These are phyloP conservation scores for Cephus pulcher DNA, from an alignment of 2,888 invertebrate species.

Conservation along the genomic window DNA sequence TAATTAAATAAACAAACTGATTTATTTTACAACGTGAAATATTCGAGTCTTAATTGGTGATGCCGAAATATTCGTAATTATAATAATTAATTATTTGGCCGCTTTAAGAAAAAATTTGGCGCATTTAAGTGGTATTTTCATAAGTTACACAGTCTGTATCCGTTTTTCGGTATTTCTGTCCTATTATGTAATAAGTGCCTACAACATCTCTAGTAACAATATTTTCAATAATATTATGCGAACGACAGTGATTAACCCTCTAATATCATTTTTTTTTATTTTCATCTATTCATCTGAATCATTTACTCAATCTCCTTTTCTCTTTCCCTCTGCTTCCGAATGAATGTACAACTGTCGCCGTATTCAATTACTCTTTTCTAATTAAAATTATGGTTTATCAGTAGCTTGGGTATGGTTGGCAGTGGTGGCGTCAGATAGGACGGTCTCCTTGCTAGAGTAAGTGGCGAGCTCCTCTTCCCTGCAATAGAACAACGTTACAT, in stretches of 20 bases:
- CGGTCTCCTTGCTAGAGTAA: conserved; percentile 65
- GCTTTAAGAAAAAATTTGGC: too few relatives aligned
- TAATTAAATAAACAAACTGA: conserved; percentile 46
- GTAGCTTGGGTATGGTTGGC: conserved; percentile 60
- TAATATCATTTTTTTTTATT: conserved; percentile 13
- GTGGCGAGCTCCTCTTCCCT: conserved; percentile 65
- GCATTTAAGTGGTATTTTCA: too few relatives aligned
- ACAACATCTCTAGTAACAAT: conserved; percentile 21
- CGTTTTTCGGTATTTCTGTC: not conserved
- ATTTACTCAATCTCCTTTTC: conserved; percentile 15
- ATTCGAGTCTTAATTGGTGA: conserved; percentile 46
- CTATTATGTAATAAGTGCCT: conserved; percentile 14
- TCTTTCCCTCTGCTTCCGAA: not conserved
- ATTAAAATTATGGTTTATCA: conserved; percentile 50
- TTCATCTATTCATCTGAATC: not conserved
- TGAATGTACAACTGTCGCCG: too few relatives aligned
- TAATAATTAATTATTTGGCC: not conserved
- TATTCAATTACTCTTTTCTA: conserved; percentile 16
- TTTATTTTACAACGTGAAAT: conserved; percentile 49
- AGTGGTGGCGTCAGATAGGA: conserved; percentile 63
- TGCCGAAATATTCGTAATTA: conserved; percentile 55
- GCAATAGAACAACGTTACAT: conserved; percentile 62
- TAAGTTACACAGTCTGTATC: conserved; percentile 17
- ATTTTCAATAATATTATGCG: conserved; percentile 16
- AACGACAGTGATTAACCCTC: conserved; percentile 16